Evolutionary conservation across 2,888 invertebrate genomes (phyloP).

Genomic region (Teleogryllus oceanicus): DNA sequence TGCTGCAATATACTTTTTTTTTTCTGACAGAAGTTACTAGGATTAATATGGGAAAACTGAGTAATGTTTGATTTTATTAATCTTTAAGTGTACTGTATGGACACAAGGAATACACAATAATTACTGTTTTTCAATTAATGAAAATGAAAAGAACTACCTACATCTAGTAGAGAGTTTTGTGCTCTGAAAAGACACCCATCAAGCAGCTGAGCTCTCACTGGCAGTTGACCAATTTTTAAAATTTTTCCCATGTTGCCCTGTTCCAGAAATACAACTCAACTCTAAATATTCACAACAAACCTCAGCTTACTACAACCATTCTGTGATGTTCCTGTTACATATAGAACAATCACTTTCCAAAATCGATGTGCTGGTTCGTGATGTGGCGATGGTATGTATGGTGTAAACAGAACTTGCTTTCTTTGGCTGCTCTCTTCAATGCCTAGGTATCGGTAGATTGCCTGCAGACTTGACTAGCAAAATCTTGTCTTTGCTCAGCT

Average conservation of each 20-base stretch:
- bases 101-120: too few species aligned
- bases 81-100: too few species aligned
- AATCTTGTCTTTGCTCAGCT: neutral
- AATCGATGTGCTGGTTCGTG: constrained; percentile 11
- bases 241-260: neutral
- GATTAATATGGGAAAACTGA: too few species aligned
- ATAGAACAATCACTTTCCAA: neutral
- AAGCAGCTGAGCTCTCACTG: too few species aligned
- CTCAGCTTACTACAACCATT: neutral
- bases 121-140: too few species aligned
- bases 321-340: neutral
- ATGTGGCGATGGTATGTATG: constrained; percentile 3
- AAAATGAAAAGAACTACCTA: too few species aligned
- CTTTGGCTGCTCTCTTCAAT: neutral
- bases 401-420: neutral
- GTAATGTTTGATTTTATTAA: too few species aligned
- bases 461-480: neutral
- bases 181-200: too few species aligned
- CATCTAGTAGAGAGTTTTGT: too few species aligned
- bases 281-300: neutral
- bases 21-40: too few species aligned
- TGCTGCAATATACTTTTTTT: too few species aligned
- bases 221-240: neutral
- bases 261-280: neutral
- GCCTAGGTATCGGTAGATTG: constrained; percentile 9